These are phyloP conservation scores for Coleophora flavipennella DNA, from an alignment of 2,888 invertebrate species.

Conservation along the genomic window DNA sequence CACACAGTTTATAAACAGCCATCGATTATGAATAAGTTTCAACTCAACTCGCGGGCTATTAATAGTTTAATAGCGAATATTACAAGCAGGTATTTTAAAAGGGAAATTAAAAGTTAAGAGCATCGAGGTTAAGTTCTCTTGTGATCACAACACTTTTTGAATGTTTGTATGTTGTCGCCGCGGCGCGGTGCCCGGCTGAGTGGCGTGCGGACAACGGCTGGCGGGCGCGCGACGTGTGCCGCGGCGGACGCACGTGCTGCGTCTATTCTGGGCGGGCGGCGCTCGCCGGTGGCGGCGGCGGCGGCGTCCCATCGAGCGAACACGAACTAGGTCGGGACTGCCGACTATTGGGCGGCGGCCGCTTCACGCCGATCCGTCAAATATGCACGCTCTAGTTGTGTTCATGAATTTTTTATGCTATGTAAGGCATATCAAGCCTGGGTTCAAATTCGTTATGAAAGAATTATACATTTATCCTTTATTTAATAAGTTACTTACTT, in stretches of 20 bases:
- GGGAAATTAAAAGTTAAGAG: background rate
- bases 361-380: slow-evolving; percentile 9
- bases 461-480: no score
- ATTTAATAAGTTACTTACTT: no score
- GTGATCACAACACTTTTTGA: slow-evolving; percentile 26
- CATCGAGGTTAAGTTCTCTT: slow-evolving; percentile 16
- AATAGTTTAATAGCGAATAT: slow-evolving; percentile 32
- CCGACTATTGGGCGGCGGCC: slow-evolving; percentile 10
- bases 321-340: slow-evolving; percentile 52
- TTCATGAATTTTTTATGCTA: no score
- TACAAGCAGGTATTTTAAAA: slow-evolving; percentile 8
- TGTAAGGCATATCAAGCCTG: no score
- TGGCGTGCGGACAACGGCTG: slow-evolving; percentile 6
- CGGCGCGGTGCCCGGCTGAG: background rate
- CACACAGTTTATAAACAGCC: no score
- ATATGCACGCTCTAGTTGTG: slow-evolving; percentile 4
- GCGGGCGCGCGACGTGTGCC: slow-evolving; percentile 43
- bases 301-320: slow-evolving; percentile 62
- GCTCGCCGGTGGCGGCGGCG: slow-evolving; percentile 14
- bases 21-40: slow-evolving; percentile 28
- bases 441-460: no score
- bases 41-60: slow-evolving; percentile 30
- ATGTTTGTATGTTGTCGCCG: slow-evolving; percentile 7
- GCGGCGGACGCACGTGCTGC: slow-evolving; percentile 66
- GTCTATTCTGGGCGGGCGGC: slow-evolving; percentile 61